Evolutionary conservation across 1,140 invertebrate genomes (phyloP), one percentile per base, ranked within the genome.

Genomic region (Penaeus vannamei): DNA sequence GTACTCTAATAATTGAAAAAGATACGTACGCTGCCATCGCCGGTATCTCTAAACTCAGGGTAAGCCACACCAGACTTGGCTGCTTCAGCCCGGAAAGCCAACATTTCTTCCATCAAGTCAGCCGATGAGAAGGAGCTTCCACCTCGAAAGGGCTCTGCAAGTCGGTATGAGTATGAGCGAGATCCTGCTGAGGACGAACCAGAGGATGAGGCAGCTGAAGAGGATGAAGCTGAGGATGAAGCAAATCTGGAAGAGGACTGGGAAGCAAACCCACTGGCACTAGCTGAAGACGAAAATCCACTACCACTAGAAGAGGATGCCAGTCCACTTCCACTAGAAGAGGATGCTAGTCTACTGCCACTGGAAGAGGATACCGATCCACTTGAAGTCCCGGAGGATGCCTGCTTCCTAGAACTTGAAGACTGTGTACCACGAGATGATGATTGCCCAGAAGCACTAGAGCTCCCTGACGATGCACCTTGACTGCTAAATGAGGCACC

Each of bases 391-490:
- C 53, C 14, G 17, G 53, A 53, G 10, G 53, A 53, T 53, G 53
- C 42, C 42, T 46, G 32, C n/a, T 32, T 32, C 66, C n/a, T 72
- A 72, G 66, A 4, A 72, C n/a, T 26, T 26, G 66, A 72, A 32
- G 66, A 72, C n/a, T 26, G 32, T 3, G 66, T 26, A 12, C 32
- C n/a, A 42, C 53, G 62, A 29, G 62, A 26, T 20, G 83, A 85
- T 85, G 62, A 66, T 32, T 69, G 69, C 76, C 82, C 26, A 61
- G 80, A 26, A 62, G 46, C 23, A 17, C 22, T 20, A 59, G 87
- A 19, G 2, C 62, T 42, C 53, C 12, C 53, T 53, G 53, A 14
- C 12, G 83, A 64, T 42, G 32, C 26, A 66, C 32, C 36, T 19
- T 69, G 83, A 26, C 59, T 36, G 23, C 22, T 29, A 77, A 60